Conservation (phyloP, 64 coral and sea anemone genomes). For the Pocillopora verrucosa region DNA sequence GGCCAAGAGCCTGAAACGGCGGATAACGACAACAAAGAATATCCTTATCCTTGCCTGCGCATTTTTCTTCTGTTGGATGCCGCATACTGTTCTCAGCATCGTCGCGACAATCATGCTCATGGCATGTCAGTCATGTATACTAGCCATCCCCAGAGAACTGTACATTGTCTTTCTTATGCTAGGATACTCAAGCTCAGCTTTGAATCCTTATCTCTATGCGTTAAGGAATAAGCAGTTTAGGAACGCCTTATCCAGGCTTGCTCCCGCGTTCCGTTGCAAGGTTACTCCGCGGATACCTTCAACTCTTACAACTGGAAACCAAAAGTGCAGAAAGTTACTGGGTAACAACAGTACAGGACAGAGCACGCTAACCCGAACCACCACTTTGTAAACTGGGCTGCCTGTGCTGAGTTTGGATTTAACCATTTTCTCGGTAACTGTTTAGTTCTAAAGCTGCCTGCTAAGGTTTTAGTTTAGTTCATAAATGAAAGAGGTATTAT, state of each 20-base stretch:
- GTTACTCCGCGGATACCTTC: not conserved
- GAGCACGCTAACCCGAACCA: not conserved
- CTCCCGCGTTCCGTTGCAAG: not conserved
- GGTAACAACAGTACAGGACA: not conserved
- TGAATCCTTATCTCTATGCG: constrained; percentile 93
- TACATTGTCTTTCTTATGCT: constrained; percentile 52
- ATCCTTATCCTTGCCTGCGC: constrained; percentile 77
- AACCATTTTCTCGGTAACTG: no score
- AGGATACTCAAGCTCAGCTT: constrained; percentile 71
- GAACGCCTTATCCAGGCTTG: constrained; percentile 55
- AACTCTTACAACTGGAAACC: not conserved
- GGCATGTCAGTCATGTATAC: constrained; percentile 13
- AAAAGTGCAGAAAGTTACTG: not conserved
- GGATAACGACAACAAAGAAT: constrained; percentile 76
- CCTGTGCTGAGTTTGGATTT: not conserved
- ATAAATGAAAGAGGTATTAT: no score
- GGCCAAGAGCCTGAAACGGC: constrained; percentile 35
- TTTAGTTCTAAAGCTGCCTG: no score
- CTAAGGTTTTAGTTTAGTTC: no score
- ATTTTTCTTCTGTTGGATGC: constrained; percentile 95
- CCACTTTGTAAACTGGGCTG: not conserved
- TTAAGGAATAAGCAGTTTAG: constrained; percentile 84
- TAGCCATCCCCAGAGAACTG: not conserved
- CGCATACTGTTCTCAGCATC: constrained; percentile 74
- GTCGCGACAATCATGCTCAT: not conserved